These are phyloP conservation scores for Laupala kohalensis DNA, from an alignment of 1,140 invertebrate species.

Conservation along the genomic window DNA sequence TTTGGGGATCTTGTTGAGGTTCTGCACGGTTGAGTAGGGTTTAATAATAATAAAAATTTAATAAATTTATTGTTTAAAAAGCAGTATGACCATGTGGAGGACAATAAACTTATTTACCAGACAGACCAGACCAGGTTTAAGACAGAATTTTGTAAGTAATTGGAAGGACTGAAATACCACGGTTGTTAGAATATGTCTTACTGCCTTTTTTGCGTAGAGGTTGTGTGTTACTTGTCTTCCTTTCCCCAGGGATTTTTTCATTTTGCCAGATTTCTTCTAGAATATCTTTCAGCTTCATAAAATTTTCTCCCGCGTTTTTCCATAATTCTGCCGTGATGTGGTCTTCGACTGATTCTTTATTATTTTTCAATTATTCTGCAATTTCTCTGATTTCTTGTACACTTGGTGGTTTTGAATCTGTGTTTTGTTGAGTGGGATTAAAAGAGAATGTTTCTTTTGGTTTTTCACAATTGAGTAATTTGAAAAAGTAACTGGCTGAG, in stretches of 20 bases:
- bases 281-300: neutral
- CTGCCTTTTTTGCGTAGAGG: neutral
- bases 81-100: too few relatives aligned
- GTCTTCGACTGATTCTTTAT: neutral
- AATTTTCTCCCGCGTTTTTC: neutral
- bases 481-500: neutral
- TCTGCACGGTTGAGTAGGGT: neutral
- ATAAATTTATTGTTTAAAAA: too few relatives aligned
- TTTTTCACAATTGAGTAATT: neutral
- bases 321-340: neutral
- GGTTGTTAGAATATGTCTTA: neutral
- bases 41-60: too few relatives aligned
- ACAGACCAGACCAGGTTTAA: too few relatives aligned
- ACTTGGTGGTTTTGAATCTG: neutral
- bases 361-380: neutral
- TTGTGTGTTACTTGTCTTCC: neutral
- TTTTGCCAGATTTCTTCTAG: neutral
- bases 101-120: too few relatives aligned
- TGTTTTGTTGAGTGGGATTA: neutral
- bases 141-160: neutral
- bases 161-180: neutral
- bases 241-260: neutral
- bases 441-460: neutral
- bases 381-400: neutral
- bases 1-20: neutral